A percentile compares a stretch with the other conserved stretches of the same genome.
Conservation (phyloP, 2,888 invertebrate genomes). For the Cephus sareptanus region DNA sequence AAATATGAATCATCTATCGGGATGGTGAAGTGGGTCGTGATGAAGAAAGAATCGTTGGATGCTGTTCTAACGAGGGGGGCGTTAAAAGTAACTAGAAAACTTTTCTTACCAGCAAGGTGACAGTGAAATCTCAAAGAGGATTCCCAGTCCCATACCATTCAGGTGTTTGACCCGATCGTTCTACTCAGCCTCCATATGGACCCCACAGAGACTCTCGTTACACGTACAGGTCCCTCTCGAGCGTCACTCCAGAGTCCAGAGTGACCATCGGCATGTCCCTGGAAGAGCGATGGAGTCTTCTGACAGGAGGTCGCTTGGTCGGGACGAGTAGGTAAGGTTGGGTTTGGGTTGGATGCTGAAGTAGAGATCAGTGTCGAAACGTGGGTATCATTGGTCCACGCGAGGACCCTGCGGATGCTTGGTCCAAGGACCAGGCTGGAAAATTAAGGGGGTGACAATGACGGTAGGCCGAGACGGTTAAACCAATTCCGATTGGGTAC, state of each 20-base stretch:
- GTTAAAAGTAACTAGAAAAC: neutral
- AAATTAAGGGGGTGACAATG: neutral
- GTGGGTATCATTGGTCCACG: neutral
- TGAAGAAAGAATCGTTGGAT: neutral
- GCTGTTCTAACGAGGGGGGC: neutral
- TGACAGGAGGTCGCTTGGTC: neutral
- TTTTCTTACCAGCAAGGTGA: neutral
- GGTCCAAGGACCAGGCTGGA: neutral
- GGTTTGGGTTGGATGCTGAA: neutral
- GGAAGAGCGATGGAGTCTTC: neutral
- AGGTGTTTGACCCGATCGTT: neutral
- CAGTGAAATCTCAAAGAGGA: neutral
- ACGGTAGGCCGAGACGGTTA: neutral
- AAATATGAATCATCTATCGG: neutral
- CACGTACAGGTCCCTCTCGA: neutral
- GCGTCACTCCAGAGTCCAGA: neutral
- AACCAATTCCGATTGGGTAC: slow-evolving; percentile 6
- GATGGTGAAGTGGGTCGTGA: neutral
- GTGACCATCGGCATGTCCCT: neutral
- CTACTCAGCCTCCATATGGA: neutral
- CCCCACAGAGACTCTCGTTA: neutral
- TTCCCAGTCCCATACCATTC: neutral
- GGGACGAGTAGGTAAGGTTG: neutral
- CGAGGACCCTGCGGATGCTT: neutral
- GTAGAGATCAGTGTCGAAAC: neutral